Evolutionary conservation across 2,797 vertebrate species (phyloP).

Genomic region (Hapalemur alaotrensis): DNA sequence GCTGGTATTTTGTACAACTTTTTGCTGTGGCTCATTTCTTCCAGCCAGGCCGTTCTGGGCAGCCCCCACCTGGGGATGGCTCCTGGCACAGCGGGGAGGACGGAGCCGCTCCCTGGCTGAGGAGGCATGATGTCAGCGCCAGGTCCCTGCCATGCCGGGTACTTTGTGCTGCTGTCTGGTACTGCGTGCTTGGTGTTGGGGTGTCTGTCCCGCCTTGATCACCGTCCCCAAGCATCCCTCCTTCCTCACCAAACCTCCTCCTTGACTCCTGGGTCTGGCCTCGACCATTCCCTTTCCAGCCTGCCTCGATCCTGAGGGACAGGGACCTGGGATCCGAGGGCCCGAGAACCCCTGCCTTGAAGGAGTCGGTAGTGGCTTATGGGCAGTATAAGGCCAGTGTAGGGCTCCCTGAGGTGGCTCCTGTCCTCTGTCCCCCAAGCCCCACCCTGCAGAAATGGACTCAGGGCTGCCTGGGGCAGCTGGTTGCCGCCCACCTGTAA

Average conservation of each 20-base stretch:
- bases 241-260: not conserved
- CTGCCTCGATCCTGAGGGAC: not conserved
- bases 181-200: not conserved
- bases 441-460: not conserved
- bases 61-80: not conserved
- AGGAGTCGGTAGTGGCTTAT: not conserved
- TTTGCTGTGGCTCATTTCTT: not conserved
- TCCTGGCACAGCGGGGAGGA: not conserved
- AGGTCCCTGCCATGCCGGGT: accelerated
- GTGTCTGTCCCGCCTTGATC: not conserved
- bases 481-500: not conserved
- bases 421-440: not conserved
- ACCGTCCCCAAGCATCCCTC: not conserved
- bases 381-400: not conserved
- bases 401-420: not conserved
- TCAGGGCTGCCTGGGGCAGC: not conserved
- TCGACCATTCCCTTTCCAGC: not conserved
- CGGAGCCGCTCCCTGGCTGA: not conserved
- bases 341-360: not conserved
- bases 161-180: accelerated
- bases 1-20: not conserved
- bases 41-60: not conserved
- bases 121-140: accelerated
- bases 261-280: not conserved
- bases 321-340: not conserved